Percentiles rank a stretch among this genome's conserved stretches.
These are phyloP conservation scores for Pavo muticus DNA, from an alignment of 2,113 vertebrate species.

Conservation along the genomic window DNA sequence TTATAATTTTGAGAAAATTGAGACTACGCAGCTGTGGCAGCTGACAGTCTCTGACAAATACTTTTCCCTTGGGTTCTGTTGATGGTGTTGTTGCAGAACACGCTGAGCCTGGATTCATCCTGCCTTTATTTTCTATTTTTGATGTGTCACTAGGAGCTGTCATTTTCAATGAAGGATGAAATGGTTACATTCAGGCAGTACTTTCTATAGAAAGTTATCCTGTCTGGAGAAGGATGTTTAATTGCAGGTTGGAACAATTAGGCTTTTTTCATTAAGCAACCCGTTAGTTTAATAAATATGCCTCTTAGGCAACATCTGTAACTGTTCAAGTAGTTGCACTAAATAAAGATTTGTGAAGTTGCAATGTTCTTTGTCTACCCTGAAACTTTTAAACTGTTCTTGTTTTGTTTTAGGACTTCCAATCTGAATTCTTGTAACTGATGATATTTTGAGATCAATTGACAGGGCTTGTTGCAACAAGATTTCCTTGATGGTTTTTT, in stretches of 20 bases:
- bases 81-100: conserved; percentile 30
- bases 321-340: background rate
- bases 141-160: background rate
- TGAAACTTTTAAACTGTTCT: background rate
- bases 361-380: rapidly evolving
- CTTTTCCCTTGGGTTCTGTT: background rate
- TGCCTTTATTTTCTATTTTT: background rate
- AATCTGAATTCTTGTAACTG: background rate
- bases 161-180: background rate
- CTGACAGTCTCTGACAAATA: conserved; percentile 33
- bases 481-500: background rate
- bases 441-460: background rate
- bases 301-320: background rate
- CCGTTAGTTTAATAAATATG: background rate
- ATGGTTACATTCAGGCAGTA: background rate
- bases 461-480: background rate
- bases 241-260: background rate
- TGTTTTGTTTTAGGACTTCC: background rate
- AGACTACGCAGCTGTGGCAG: background rate
- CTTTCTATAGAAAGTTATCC: background rate
- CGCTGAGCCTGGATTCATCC: conserved; percentile 2
- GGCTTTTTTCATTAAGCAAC: background rate
- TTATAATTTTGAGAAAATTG: conserved; percentile 39
- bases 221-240: background rate
- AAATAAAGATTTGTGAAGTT: background rate